Evolutionary conservation across 2,888 invertebrate genomes (phyloP).

Genomic region (Adelognathus sp.): DNA sequence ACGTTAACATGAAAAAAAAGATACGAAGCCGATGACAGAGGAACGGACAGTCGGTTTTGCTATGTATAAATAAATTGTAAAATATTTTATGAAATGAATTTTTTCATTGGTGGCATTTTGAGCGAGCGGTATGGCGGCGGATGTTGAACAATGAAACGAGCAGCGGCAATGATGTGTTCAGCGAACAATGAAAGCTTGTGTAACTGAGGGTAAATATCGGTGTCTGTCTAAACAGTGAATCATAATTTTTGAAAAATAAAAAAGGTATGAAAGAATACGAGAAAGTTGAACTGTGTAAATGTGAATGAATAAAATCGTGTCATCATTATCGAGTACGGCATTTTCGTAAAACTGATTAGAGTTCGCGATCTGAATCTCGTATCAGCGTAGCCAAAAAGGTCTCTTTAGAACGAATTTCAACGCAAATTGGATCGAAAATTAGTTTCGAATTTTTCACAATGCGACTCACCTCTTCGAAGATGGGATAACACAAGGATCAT

Average conservation of each 20-base stretch:
- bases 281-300: slow-evolving; percentile 4
- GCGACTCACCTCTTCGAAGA: too few species aligned
- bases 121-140: background rate
- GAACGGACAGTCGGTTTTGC: slow-evolving; percentile 20
- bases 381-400: too few species aligned
- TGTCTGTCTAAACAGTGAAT: slow-evolving; percentile 24
- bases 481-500: background rate
- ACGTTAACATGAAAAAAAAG: slow-evolving; percentile 16
- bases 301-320: background rate
- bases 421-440: too few species aligned
- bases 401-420: too few species aligned
- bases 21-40: background rate
- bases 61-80: slow-evolving; percentile 43
- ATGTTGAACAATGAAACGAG: background rate
- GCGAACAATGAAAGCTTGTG: background rate
- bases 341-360: too few species aligned
- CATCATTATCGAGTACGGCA: background rate
- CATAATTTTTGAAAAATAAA: slow-evolving; percentile 17
- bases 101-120: slow-evolving; percentile 26
- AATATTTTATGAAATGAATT: slow-evolving; percentile 57
- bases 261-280: background rate
- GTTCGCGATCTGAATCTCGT: too few species aligned
- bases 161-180: too few species aligned
- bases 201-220: background rate
- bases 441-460: too few species aligned